These are phyloP conservation scores for Anguilla marmorata DNA, from an alignment of 2,797 vertebrate genomes.

Conservation along the genomic window DNA sequence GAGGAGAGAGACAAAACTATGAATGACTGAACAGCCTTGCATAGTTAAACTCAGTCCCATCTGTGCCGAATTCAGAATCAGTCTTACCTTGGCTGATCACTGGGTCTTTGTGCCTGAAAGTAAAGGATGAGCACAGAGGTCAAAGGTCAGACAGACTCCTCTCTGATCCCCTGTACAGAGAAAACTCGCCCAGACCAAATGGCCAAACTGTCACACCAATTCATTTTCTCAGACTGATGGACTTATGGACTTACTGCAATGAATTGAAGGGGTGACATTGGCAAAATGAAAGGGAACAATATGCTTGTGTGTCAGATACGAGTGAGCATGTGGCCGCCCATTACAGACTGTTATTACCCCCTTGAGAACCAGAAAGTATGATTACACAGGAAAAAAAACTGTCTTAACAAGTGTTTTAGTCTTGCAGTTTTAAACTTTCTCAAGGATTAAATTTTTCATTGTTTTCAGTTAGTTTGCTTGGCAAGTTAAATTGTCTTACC, in stretches of 20 bases:
- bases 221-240: neutral
- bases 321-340: neutral
- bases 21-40: slow-evolving; percentile 19
- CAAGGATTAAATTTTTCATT: no score
- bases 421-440: no score
- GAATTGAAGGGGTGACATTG: neutral
- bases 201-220: neutral
- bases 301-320: neutral
- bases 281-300: neutral
- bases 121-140: slow-evolving; percentile 50
- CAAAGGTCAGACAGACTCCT: neutral
- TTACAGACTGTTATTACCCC: neutral
- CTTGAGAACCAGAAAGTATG: neutral
- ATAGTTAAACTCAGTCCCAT: slow-evolving; percentile 16
- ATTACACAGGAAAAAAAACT: neutral
- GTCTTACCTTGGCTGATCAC: slow-evolving; percentile 92
- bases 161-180: neutral
- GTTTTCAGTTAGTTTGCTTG: no score
- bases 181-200: neutral
- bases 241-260: neutral
- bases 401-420: no score
- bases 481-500: no score
- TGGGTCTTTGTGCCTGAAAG: slow-evolving; percentile 88
- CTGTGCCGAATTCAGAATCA: slow-evolving; percentile 27
- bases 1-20: neutral